Percentiles rank a stretch among this genome's conserved stretches.
phyloP scores from a whole-genome alignment of 2,113 vertebrate species.

The Pluvialis apricaria region DNA sequence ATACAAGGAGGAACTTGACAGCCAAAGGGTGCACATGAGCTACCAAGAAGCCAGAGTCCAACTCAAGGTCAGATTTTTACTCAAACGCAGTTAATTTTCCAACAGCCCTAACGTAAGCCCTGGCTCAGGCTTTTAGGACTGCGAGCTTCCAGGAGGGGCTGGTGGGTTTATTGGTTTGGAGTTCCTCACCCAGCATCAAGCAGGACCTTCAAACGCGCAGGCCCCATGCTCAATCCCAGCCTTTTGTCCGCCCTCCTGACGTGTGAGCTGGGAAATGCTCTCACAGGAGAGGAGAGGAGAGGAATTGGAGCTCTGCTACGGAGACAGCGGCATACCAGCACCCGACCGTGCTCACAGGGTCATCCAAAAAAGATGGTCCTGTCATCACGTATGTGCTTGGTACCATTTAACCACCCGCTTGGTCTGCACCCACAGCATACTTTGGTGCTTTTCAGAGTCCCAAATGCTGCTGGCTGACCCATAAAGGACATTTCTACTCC shows the following conservation, averaged over 20 bases:
- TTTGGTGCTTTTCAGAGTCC: background rate
- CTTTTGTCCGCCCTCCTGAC: background rate
- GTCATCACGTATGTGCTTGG: accelerated
- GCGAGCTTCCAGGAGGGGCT: background rate
- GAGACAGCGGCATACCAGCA: background rate
- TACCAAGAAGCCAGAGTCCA: background rate
- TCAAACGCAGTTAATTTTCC: background rate
- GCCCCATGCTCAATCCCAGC: accelerated
- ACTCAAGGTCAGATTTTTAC: background rate
- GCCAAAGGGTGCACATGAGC: background rate
- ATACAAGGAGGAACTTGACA: background rate
- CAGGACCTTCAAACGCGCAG: background rate
- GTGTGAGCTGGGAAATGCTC: background rate
- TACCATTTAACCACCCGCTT: background rate
- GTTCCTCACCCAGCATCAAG: background rate
- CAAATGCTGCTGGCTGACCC: background rate
- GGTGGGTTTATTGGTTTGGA: background rate
- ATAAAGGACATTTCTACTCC: background rate
- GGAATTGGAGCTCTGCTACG: background rate
- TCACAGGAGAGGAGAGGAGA: background rate
- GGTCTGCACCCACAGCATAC: background rate
- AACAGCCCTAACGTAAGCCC: background rate
- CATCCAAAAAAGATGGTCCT: background rate
- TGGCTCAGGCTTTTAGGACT: background rate
- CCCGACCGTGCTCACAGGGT: background rate